phyloP scores from a whole-genome alignment of 2,797 vertebrate species.

The Coluber constrictor region DNA sequence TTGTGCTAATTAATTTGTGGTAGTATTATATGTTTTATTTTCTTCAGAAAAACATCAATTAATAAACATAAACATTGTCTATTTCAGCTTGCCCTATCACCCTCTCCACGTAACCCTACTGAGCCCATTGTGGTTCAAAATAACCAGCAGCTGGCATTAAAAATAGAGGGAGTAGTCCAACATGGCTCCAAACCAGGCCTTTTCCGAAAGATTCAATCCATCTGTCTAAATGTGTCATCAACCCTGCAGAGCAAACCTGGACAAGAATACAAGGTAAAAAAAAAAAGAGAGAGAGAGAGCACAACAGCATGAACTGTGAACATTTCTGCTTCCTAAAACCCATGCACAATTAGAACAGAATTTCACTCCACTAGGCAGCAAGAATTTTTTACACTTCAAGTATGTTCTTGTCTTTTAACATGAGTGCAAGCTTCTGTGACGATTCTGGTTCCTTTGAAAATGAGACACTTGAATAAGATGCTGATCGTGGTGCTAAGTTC shows the following conservation, averaged over 20 bases:
- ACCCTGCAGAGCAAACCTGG: conserved; percentile 89
- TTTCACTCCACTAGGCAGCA: not conserved
- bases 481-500: not conserved
- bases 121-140: conserved; percentile 94
- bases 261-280: conserved; percentile 87
- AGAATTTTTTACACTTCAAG: not conserved
- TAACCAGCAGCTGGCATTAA: conserved; percentile 91
- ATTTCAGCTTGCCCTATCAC: conserved; percentile 89
- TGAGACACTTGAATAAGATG: not conserved
- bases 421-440: not conserved
- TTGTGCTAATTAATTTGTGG: not conserved
- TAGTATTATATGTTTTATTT: not conserved
- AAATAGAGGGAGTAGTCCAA: conserved; percentile 97
- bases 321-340: not conserved
- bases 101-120: conserved; percentile 87
- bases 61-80: not conserved
- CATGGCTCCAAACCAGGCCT: conserved; percentile 92
- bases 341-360: not conserved
- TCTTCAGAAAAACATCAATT: not conserved
- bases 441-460: not conserved
- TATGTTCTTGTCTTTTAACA: not conserved
- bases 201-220: conserved; percentile 94
- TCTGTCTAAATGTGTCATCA: conserved; percentile 92
- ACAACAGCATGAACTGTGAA: not conserved
- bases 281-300: not conserved